Evolutionary conservation across 2,888 invertebrate genomes (phyloP).

Genomic region (Odontocolon sp.): DNA sequence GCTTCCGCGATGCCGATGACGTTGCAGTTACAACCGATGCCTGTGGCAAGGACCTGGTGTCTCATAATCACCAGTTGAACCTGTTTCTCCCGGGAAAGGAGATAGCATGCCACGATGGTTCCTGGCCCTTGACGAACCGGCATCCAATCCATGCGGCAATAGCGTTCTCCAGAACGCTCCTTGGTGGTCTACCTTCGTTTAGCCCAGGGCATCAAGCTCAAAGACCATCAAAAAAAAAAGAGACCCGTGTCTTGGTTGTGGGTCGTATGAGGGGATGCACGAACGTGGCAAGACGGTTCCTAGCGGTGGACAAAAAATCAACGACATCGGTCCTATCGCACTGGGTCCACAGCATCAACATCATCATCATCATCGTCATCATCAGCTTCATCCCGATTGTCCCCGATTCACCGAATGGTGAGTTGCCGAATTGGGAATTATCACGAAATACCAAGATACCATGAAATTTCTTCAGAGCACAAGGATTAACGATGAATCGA

Average conservation of each 20-base stretch:
- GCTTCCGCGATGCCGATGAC: conserved; percentile 68
- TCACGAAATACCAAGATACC: background rate
- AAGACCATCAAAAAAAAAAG: conserved; percentile 50
- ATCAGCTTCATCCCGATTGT: conserved; percentile 50
- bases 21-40: background rate
- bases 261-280: conserved; percentile 72
- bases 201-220: conserved; percentile 19
- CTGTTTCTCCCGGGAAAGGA: conserved; percentile 24
- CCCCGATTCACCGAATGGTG: conserved; percentile 62
- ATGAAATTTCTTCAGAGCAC: background rate
- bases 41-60: conserved; percentile 11
- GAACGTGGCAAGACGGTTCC: conserved; percentile 68
- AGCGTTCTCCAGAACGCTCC: conserved; percentile 41
- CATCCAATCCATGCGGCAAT: conserved; percentile 71
- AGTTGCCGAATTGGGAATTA: conserved; percentile 16
- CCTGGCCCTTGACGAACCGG: conserved; percentile 72
- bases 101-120: conserved; percentile 73
- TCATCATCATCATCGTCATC: conserved; percentile 39
- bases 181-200: background rate
- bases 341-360: conserved; percentile 51
- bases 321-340: conserved; percentile 52
- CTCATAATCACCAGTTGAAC: conserved; percentile 36
- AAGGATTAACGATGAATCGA: background rate
- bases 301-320: conserved; percentile 62
- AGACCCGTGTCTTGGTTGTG: conserved; percentile 50